Evolutionary conservation across 2,797 vertebrate genomes (phyloP).

Genomic region (Manis crassicaudata): DNA sequence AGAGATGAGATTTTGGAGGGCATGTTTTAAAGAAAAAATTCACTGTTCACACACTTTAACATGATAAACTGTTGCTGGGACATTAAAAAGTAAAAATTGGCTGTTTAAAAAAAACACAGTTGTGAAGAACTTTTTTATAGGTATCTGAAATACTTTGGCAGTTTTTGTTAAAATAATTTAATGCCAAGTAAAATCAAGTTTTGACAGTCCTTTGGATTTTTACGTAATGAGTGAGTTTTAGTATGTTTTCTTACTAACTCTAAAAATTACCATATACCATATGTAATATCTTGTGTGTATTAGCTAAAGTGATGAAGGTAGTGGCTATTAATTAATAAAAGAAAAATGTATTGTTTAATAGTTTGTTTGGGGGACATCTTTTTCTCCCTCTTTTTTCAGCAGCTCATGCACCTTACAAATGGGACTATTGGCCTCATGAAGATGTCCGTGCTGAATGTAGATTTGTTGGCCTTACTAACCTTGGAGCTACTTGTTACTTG

Average conservation of each 20-base stretch:
- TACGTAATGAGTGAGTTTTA: conserved; percentile 10
- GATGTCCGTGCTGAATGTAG: conserved; percentile 97
- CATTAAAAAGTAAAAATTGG: not conserved
- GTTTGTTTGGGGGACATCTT: conserved; percentile 42
- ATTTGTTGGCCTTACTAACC: conserved; percentile 97
- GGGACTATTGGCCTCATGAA: conserved; percentile 99
- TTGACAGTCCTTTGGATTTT: conserved; percentile 19
- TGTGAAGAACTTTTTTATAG: not conserved
- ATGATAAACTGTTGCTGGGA: not conserved
- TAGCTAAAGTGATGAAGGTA: not conserved
- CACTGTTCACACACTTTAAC: not conserved
- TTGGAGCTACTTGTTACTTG: conserved; percentile 98
- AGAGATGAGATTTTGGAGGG: not conserved
- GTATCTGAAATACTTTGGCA: not conserved
- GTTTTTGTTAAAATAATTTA: conserved; percentile 23
- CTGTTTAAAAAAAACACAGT: not conserved
- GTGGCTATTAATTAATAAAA: conserved; percentile 12
- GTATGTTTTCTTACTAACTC: conserved; percentile 19
- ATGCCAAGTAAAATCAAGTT: conserved; percentile 45
- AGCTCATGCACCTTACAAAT: conserved; percentile 98
- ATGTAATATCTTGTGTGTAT: not conserved
- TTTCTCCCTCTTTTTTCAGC: conserved; percentile 82
- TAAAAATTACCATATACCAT: not conserved
- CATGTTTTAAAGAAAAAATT: not conserved
- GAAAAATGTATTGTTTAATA: conserved; percentile 42